Evolutionary conservation across 1,140 invertebrate genomes (phyloP), one percentile per base, ranked within the genome.

Genomic region (Antheraea pernyi): DNA sequence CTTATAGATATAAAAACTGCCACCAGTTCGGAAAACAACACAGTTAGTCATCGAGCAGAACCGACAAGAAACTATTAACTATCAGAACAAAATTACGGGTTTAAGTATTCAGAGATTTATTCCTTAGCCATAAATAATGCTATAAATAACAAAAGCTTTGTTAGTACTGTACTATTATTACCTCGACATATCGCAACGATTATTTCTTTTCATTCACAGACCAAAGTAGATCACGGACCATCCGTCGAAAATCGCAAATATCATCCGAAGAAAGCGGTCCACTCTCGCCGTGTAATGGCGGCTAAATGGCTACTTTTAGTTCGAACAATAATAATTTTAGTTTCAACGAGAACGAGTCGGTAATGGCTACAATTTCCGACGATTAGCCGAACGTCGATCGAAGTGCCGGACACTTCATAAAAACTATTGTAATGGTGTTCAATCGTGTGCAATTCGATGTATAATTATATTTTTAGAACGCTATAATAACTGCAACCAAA

Each of bases 321-420:
- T 75, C 78, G 89, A 88, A 91, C 89, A 89, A 91, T 91, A 85
- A 91, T 88, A 83, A 88, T 88, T 91, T 88, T 88, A 88, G 86
- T 88, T 86, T 53, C 46, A 53, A 53, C 82, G 77, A 86, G 73
- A 88, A 80, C 84, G 82, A 79, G 83, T 80, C 85, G 81, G 87
- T 91, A 89, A 88, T 89, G 87, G 86, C 79, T 75, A 84, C 86
- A 85, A 89, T 90, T 91, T 89, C 86, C 89, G 89, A 86, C 89
- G 79, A 90, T 91, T 90, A 91, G 83, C 68, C 79, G 74, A 72
- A 67, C 76, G 80, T 71, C 79, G 78, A 81, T 71, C 82, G 73
- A 86, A 78, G 85, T 83, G 75, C 83, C 72, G 81, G 81, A 53
- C 80, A 83, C 82, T 88, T 82, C 22, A 82, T 82, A 84, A 85